Evolutionary conservation across 1,140 invertebrate species (phyloP).

Genomic region (Microplitis demolitor): DNA sequence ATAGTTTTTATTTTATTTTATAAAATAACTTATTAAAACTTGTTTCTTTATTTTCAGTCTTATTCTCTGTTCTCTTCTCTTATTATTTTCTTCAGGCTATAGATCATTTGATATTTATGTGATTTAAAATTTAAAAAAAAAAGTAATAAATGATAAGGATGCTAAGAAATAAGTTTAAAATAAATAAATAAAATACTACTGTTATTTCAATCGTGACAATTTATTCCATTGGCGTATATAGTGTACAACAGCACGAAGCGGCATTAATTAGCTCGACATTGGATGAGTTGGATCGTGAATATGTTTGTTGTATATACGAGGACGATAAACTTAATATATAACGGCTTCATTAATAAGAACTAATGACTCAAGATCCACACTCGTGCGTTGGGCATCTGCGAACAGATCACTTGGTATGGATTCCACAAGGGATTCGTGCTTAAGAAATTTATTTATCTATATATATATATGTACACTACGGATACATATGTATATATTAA

Average conservation of each 20-base stretch:
- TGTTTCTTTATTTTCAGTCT: too few species aligned
- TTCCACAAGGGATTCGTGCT: constrained; percentile 16
- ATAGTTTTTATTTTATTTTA: too few species aligned
- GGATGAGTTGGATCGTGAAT: constrained; percentile 19
- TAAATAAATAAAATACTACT: neutral
- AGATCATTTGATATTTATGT: neutral
- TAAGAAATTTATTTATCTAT: neutral
- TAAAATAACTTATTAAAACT: too few species aligned
- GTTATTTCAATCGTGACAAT: constrained; percentile 27
- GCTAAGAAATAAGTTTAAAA: neutral
- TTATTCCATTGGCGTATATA: constrained; percentile 19
- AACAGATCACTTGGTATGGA: constrained; percentile 19
- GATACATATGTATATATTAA: too few species aligned
- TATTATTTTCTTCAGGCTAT: neutral
- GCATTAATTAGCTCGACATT: constrained; percentile 29
- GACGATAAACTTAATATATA: constrained; percentile 24
- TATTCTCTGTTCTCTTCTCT: too few species aligned
- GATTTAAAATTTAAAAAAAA: neutral
- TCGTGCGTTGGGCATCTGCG: constrained; percentile 4
- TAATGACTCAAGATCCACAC: constrained; percentile 24
- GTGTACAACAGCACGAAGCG: constrained; percentile 11
- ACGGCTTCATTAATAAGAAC: constrained; percentile 31
- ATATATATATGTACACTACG: neutral
- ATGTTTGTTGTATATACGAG: constrained; percentile 22
- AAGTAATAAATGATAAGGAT: neutral